phyloP scores from a whole-genome alignment of 2,113 vertebrate genomes.

The Mustela lutreola region DNA sequence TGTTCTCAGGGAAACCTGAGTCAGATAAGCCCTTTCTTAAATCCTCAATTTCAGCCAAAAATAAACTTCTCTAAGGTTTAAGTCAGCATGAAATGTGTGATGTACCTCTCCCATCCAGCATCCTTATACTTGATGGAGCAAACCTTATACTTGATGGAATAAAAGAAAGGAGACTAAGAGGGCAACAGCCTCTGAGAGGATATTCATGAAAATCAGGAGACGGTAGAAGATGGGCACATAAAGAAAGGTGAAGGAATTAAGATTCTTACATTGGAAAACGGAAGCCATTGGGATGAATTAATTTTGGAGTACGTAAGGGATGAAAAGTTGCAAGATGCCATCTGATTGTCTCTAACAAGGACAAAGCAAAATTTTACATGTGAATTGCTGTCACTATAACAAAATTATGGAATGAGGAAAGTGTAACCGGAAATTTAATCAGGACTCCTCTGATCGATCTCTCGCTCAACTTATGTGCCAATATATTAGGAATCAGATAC shows the following conservation, averaged over 20 bases:
- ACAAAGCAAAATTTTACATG: neutral
- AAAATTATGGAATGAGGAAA: neutral
- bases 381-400: neutral
- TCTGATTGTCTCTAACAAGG: neutral
- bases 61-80: conserved; percentile 25
- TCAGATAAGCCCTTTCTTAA: conserved; percentile 60
- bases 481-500: neutral
- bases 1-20: conserved; percentile 48
- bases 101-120: neutral
- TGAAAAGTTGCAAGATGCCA: conserved; percentile 3
- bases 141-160: neutral
- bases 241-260: neutral
- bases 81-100: neutral
- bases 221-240: neutral
- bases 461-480: neutral
- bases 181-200: neutral
- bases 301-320: neutral
- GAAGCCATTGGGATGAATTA: neutral
- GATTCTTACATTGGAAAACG: neutral
- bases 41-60: neutral
- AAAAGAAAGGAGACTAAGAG: neutral
- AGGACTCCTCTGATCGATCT: neutral
- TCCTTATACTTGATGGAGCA: neutral
- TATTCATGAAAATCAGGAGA: neutral
- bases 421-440: neutral